phyloP scores from a whole-genome alignment of 37 sponge, comb jelly and placozoan genomes.

The Aphrocallistes beatrix region DNA sequence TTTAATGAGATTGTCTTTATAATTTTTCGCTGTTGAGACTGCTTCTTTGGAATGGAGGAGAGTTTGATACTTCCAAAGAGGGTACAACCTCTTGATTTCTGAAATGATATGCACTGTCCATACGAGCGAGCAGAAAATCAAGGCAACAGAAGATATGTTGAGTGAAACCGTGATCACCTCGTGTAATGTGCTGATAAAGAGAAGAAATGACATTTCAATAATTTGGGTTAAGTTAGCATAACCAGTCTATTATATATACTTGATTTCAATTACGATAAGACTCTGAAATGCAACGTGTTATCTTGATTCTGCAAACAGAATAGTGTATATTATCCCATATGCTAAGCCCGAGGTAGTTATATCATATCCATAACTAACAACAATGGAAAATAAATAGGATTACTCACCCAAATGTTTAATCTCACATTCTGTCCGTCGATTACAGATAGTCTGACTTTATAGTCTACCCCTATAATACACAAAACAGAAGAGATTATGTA shows the following conservation, averaged over 20 bases:
- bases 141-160: neutral
- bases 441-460: slow-evolving; percentile 1
- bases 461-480: neutral
- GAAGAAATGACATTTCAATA: neutral
- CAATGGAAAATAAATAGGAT: neutral
- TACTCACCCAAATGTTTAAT: neutral
- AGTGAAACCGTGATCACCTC: neutral
- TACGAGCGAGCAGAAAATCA: neutral
- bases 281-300: no score
- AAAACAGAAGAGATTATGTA: neutral
- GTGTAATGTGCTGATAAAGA: neutral
- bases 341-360: neutral
- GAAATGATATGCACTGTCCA: neutral
- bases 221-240: neutral
- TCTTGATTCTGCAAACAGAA: neutral
- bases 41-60: neutral
- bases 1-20: neutral
- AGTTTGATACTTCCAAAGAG: neutral
- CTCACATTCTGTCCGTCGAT: neutral
- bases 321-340: neutral
- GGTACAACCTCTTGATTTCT: neutral
- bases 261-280: no score
- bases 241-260: no score
- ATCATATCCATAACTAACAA: no score
- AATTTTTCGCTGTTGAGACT: neutral